A percentile compares a stretch with the other conserved stretches of the same genome.
These are phyloP conservation scores for Thecocarcelia acutangulata DNA, from an alignment of 2,888 invertebrate species.

Conservation along the genomic window DNA sequence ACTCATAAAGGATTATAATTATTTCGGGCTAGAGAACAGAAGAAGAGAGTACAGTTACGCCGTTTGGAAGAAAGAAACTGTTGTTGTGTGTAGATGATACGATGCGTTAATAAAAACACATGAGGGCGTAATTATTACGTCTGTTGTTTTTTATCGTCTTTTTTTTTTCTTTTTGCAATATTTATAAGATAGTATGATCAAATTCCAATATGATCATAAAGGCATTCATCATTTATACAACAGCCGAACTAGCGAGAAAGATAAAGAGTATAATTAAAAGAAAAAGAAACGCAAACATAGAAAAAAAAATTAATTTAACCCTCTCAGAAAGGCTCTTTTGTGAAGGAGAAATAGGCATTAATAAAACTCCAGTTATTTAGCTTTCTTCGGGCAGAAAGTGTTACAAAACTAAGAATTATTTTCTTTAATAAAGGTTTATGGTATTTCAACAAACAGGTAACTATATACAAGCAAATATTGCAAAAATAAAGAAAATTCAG, in stretches of 20 bases:
- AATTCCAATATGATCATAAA: slow-evolving; percentile 30
- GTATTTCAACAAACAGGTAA: too few species aligned
- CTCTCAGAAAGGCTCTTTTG: neutral
- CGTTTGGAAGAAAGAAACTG: neutral
- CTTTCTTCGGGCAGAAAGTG: too few species aligned
- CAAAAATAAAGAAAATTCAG: too few species aligned
- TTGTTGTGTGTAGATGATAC: neutral
- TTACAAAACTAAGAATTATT: too few species aligned
- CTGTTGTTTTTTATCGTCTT: slow-evolving; percentile 20
- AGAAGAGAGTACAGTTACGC: slow-evolving; percentile 61
- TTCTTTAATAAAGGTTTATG: too few species aligned
- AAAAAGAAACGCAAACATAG: slow-evolving; percentile 7
- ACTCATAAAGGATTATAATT: slow-evolving; percentile 62
- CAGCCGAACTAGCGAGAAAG: neutral
- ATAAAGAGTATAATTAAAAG: neutral
- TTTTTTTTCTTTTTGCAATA: neutral
- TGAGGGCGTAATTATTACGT: slow-evolving; percentile 61
- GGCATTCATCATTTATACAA: slow-evolving; percentile 58
- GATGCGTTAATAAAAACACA: slow-evolving; percentile 38
- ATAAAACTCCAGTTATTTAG: too few species aligned
- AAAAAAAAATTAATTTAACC: slow-evolving; percentile 20
- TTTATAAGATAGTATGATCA: slow-evolving; percentile 12
- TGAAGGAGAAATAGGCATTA: too few species aligned
- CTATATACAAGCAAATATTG: too few species aligned
- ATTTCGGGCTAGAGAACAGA: slow-evolving; percentile 25